These are phyloP conservation scores for Magallana nippona DNA, from an alignment of 2,888 invertebrate genomes.

Conservation along the genomic window DNA sequence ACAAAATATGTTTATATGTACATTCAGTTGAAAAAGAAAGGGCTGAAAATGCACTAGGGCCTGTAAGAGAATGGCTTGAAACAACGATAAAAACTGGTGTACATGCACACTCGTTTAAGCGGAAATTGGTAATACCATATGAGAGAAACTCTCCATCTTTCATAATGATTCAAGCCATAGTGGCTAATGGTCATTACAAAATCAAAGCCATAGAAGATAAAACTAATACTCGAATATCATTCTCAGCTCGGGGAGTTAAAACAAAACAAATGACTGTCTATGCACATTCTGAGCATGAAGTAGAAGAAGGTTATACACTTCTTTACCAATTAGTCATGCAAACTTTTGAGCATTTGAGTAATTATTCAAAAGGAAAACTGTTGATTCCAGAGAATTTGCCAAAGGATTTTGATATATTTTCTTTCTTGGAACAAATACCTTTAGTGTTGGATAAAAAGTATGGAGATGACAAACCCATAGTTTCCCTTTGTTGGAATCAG, in stretches of 20 bases:
- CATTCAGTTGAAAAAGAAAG: background rate
- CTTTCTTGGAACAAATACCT: background rate
- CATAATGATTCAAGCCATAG: background rate
- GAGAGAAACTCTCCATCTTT: background rate
- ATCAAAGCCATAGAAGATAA: background rate
- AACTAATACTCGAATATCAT: constrained; percentile 2
- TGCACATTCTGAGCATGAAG: background rate
- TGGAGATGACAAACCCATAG: background rate
- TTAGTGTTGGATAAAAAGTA: background rate
- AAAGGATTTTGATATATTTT: background rate
- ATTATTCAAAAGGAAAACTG: background rate
- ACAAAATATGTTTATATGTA: background rate
- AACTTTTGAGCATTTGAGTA: background rate
- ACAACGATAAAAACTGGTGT: background rate
- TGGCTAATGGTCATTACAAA: background rate
- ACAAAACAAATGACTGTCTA: background rate
- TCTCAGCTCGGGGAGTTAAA: background rate
- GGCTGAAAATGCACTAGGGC: background rate
- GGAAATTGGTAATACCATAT: background rate
- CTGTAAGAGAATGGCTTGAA: background rate
- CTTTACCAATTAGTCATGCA: background rate
- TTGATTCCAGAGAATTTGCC: background rate
- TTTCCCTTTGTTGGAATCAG: constrained; percentile 1
- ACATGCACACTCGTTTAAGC: background rate
- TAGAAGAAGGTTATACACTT: background rate